phyloP scores from a whole-genome alignment of 2,888 invertebrate species.

The Agriopis marginaria region DNA sequence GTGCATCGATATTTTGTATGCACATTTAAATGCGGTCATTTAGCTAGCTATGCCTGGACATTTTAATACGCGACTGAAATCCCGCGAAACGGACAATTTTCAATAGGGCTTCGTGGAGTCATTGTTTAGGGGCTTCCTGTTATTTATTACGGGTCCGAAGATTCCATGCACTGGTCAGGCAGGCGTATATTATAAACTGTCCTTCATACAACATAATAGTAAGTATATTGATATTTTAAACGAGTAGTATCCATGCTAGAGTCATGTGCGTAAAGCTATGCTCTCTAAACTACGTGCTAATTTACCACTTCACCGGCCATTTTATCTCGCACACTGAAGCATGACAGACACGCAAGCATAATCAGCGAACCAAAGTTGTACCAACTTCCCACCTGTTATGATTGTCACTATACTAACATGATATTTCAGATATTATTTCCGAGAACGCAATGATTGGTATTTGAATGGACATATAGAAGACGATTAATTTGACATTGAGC shows the following conservation, averaged over 20 bases:
- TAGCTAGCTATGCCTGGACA: conserved; percentile 64
- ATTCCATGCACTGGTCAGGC: conserved; percentile 1
- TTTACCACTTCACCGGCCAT: conserved; percentile 12
- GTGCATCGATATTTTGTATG: conserved; percentile 83
- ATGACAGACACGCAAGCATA: conserved; percentile 11
- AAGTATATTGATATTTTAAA: not conserved
- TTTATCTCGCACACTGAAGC: conserved; percentile 22
- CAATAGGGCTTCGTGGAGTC: conserved; percentile 53
- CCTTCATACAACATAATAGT: not conserved
- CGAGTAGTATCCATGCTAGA: not conserved
- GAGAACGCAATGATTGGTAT: conserved; percentile 17
- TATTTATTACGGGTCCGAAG: conserved; percentile 32
- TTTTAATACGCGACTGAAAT: conserved; percentile 71
- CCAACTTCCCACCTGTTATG: conserved; percentile 5
- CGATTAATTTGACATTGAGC: conserved; percentile 30
- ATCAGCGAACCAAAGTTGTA: conserved; percentile 3
- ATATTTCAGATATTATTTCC: conserved; percentile 9
- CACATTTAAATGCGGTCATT: conserved; percentile 84
- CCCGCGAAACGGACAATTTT: conserved; percentile 64
- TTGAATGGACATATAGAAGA: conserved; percentile 10
- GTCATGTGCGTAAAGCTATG: not conserved
- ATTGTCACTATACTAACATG: conserved; percentile 1
- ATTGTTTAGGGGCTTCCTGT: conserved; percentile 51
- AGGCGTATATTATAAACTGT: conserved; percentile 1
- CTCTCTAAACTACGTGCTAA: conserved; percentile 11